These are phyloP conservation scores for Ancistrus triradiatus DNA, from an alignment of 2,113 vertebrate species.

Conservation along the genomic window DNA sequence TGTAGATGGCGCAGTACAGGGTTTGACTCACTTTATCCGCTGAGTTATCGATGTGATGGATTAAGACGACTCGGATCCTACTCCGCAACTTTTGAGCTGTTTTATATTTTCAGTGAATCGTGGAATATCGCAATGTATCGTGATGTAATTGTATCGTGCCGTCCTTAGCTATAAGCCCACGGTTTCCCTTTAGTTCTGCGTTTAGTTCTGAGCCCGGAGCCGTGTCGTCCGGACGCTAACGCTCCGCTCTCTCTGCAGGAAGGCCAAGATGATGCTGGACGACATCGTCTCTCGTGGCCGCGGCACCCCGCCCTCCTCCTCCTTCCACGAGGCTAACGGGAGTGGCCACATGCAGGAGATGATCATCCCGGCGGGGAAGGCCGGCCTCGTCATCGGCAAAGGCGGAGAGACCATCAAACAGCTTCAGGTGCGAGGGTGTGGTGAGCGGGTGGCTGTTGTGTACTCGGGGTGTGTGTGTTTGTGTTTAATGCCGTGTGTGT, in stretches of 20 bases:
- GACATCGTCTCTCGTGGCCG: constrained; percentile 85
- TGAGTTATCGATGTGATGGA: too few relatives aligned
- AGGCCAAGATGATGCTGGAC: constrained; percentile 84
- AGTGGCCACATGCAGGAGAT: constrained; percentile 87
- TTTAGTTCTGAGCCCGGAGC: background rate
- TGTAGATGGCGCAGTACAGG: too few relatives aligned
- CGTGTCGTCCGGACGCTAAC: background rate
- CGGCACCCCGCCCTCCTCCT: constrained; percentile 73
- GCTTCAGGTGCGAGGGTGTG: constrained; percentile 73
- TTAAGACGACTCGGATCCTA: too few relatives aligned
- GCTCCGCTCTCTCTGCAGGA: constrained; percentile 58
- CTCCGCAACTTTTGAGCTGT: too few relatives aligned
- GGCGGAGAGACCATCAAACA: constrained; percentile 94
- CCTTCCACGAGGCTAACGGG: constrained; percentile 81
- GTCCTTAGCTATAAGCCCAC: too few relatives aligned
- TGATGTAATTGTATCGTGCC: too few relatives aligned
- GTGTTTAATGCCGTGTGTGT: constrained; percentile 52
- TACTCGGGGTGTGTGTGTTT: background rate
- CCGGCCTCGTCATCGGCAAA: constrained; percentile 87
- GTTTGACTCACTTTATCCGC: too few relatives aligned
- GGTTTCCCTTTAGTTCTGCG: too few relatives aligned
- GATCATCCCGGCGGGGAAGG: constrained; percentile 88
- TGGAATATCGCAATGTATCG: too few relatives aligned
- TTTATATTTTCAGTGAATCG: too few relatives aligned
- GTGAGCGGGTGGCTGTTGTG: background rate